Evolutionary conservation across 2,113 vertebrate species (phyloP).

Genomic region (Rhadina sibilatrix): DNA sequence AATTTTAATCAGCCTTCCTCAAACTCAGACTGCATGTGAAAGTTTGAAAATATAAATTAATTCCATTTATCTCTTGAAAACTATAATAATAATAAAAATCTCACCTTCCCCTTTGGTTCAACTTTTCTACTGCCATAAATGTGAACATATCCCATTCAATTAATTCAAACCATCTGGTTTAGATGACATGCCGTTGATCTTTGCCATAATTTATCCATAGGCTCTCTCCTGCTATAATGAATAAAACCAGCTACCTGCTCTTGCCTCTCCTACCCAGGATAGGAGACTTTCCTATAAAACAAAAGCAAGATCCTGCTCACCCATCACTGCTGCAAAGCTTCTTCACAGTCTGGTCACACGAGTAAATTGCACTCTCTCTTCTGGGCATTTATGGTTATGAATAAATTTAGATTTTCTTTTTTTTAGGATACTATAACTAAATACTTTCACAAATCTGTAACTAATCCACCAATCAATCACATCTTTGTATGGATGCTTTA

Average conservation of each 20-base stretch:
- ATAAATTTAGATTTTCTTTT: not conserved
- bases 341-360: not conserved
- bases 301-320: not conserved
- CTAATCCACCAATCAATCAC: not conserved
- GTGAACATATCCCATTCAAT: not conserved
- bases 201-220: not conserved
- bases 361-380: not conserved
- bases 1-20: slow-evolving; percentile 13
- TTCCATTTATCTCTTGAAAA: not conserved
- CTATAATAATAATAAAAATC: not conserved
- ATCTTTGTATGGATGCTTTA: not conserved
- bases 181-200: not conserved
- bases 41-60: not conserved
- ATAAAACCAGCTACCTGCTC: not conserved
- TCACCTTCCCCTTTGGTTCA: not conserved
- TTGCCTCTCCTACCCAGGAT: not conserved
- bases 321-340: not conserved
- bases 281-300: not conserved
- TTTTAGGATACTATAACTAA: not conserved
- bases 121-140: not conserved
- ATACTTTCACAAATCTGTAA: not conserved
- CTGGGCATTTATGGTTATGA: not conserved
- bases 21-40: not conserved
- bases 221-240: not conserved
- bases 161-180: not conserved